These are phyloP conservation scores for Xylota segnis DNA, from an alignment of 2,888 invertebrate species.

Conservation along the genomic window DNA sequence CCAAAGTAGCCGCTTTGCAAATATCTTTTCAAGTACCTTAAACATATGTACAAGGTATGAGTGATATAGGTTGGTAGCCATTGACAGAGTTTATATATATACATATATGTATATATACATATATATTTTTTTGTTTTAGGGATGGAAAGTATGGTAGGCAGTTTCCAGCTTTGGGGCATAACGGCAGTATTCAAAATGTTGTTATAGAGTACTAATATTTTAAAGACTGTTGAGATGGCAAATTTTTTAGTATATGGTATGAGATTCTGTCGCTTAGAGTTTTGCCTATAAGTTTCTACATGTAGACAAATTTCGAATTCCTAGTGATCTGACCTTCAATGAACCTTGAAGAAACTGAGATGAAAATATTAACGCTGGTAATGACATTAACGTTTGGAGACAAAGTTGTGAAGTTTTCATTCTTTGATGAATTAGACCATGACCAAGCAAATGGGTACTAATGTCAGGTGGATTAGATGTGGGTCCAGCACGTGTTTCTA, in stretches of 20 bases:
- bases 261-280: not conserved
- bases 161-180: not conserved
- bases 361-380: too few species aligned
- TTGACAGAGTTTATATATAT: not conserved
- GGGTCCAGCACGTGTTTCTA: not conserved
- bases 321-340: too few species aligned
- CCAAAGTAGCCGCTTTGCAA: too few species aligned
- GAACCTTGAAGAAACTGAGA: too few species aligned
- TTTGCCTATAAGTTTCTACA: not conserved
- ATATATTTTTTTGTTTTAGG: too few species aligned
- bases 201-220: too few species aligned
- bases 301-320: too few species aligned
- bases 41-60: conserved; percentile 5
- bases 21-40: too few species aligned
- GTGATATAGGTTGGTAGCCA: conserved; percentile 40
- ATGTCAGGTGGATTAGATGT: not conserved
- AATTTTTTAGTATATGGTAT: conserved; percentile 1
- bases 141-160: too few species aligned
- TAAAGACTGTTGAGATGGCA: not conserved
- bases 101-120: too few species aligned
- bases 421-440: conserved; percentile 3
- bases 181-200: not conserved
- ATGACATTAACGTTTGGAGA: too few species aligned
- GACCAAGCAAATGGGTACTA: not conserved
- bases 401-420: not conserved